Percentiles rank a stretch among this genome's conserved stretches.
Evolutionary conservation across 2,797 vertebrate genomes (phyloP).

Genomic region (Nasua narica): DNA sequence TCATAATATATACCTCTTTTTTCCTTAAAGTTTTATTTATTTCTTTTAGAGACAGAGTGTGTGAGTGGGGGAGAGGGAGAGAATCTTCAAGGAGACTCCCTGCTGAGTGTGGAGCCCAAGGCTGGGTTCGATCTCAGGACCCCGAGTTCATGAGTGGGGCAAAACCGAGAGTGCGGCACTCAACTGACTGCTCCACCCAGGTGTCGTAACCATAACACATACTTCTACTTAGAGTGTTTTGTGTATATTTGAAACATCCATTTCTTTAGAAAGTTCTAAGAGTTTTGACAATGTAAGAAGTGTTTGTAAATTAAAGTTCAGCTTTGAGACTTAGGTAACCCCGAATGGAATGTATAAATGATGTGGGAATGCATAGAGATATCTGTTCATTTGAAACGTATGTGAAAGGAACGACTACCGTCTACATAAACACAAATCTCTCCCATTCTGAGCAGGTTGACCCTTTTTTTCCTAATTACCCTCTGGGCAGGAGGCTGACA

Average conservation of each 20-base stretch:
- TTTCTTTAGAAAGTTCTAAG: not conserved
- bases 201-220: not conserved
- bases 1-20: not conserved
- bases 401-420: not conserved
- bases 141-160: not conserved
- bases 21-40: not conserved
- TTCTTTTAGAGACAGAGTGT: not conserved
- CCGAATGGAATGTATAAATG: not conserved
- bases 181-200: not conserved
- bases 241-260: not conserved
- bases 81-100: not conserved
- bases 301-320: not conserved
- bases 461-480: not conserved
- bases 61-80: not conserved
- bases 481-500: not conserved
- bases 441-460: not conserved
- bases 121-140: not conserved
- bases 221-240: not conserved
- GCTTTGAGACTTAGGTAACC: not conserved
- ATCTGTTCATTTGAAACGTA: not conserved
- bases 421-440: not conserved
- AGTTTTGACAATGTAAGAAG: not conserved
- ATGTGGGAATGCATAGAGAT: not conserved
- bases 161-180: not conserved
- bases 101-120: not conserved